Percentiles rank a stretch among this genome's conserved stretches.
Evolutionary conservation across 1,140 invertebrate genomes (phyloP).

Genomic region (Drosophila elegans): DNA sequence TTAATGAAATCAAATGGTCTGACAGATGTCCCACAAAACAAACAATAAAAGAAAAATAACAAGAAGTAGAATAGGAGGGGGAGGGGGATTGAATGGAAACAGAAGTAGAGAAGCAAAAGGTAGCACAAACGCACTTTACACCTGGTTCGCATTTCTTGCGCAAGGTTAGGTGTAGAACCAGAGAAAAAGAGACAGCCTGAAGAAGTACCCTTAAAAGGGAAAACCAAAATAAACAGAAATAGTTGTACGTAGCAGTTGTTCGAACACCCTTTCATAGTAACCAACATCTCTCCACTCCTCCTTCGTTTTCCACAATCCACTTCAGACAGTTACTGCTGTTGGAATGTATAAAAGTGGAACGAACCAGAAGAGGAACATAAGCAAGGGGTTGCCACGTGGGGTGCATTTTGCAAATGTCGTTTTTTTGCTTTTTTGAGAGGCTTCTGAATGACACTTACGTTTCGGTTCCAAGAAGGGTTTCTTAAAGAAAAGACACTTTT

Average conservation of each 20-base stretch:
- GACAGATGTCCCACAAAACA: conserved; percentile 70
- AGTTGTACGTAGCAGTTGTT: conserved; percentile 36
- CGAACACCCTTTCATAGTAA: conserved; percentile 46
- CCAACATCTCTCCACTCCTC: conserved; percentile 6
- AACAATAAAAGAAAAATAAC: conserved; percentile 34
- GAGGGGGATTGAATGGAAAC: conserved; percentile 12
- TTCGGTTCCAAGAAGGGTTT: not conserved
- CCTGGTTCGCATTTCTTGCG: conserved; percentile 66
- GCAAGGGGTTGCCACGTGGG: not conserved
- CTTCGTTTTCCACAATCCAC: conserved; percentile 32
- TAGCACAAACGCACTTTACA: conserved; percentile 48
- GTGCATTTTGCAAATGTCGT: conserved; percentile 55
- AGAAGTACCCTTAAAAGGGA: conserved; percentile 72
- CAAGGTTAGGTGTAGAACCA: conserved; percentile 42
- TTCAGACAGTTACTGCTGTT: conserved; percentile 53
- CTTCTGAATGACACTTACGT: not conserved
- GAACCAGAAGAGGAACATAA: conserved; percentile 32
- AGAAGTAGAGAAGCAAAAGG: conserved; percentile 20
- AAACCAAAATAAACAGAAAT: conserved; percentile 40
- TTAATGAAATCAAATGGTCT: conserved; percentile 38
- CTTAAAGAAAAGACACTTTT: no score
- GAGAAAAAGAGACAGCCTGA: conserved; percentile 17
- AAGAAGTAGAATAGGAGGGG: conserved; percentile 3
- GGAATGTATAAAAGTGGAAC: conserved; percentile 61
- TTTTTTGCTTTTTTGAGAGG: conserved; percentile 9